Base-by-base conservation (phyloP, 2,797 vertebrate genomes). In the Acanthurus tractus region DNA sequence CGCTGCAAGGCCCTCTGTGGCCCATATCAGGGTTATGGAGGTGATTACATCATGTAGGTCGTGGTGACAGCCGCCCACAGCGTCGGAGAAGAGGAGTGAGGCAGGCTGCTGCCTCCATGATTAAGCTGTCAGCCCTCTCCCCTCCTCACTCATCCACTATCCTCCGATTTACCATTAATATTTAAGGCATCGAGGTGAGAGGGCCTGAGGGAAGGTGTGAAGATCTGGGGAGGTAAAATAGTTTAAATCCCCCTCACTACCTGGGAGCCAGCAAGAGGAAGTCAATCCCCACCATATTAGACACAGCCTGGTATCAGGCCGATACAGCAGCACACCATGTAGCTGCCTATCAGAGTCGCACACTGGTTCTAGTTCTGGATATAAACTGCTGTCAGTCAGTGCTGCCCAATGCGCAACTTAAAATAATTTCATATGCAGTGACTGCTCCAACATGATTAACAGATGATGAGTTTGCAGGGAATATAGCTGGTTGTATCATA, bases 21-120 rank as follows among this genome's bases (percentile, higher is more conserved):
- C 81, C 86, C 80, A 76, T 93, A 93, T 92, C 90, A 86, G 90
- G 87, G 88, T 89, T 91, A 88, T 89, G 84, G 87, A 93, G 88
- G 92, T 91, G 93, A 94, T 94, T 94, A 94, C 93, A 94, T 93
- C 93, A 94, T 94, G 93, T 94, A 94, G 92, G 92, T 93, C 84
- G 85, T 79, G 82, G 90, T 91, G 93, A 94, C 93, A 95, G 93
- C 89, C 84, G 83, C 91, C 92, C 86, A 89, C 87, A 93, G 93
- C 85, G 45, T 73, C 84, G 75, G 84, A 73, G 66, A 81, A 85
- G 76, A 84, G 82, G 72, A 84, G 83, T 78, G 78, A 84, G 64
- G 70, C 84, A 81, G 84, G 84, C 86, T 84, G 77, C 86, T 81
- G 82, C 88, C 83, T 86, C 86, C 88, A 86, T 94, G 93, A 95